Evolutionary conservation across 1,140 invertebrate genomes (phyloP), one percentile per base, ranked within the genome.

Genomic region (Papilio dardanus): DNA sequence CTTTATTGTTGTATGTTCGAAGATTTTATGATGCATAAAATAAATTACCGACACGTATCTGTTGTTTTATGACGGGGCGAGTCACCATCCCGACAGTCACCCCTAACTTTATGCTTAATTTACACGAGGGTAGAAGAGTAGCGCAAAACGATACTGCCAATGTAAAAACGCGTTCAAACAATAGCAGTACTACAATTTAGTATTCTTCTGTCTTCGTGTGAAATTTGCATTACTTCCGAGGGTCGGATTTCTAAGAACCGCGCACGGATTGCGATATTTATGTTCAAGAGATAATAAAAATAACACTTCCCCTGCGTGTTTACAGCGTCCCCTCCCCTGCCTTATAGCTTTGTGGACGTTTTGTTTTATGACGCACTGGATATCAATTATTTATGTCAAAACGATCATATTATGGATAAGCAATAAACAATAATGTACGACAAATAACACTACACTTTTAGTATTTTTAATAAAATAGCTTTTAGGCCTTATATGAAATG

Each of bases 21-120:
- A 58, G 78, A 75, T 84, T 84, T 84, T 82, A 84, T 81, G 83
- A 71, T 58, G 74, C 83, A 80, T 84, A 84, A 84, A 84, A 82
- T 82, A 82, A 84, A 84, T 84, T 77, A 82, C 83, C 58, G 77
- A 81, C 77, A 82, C 78, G 77, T 84, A 84, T 82, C 77, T 82
- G 67, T 76, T 76, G 62, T 84, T 84, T 84, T 84, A 84, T 77
- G 79, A 68, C 37, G 75, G 77, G 77, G 74, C 68, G 74, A 68
- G 74, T 81, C 77, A 71, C 78, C 76, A 78, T 79, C 79, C 79
- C 79, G 76, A 75, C 78, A 58, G 58, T 54, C 67, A 66, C 81
- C 81, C 71, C 74, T 79, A 81, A 65, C 82, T 79, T 79, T 46
- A 46, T 46, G 16, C 42, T 19, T 0, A 12, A 14, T n/a, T 46